Conservation (phyloP, 2,797 vertebrate species). For the Bothrops alternatus region DNA sequence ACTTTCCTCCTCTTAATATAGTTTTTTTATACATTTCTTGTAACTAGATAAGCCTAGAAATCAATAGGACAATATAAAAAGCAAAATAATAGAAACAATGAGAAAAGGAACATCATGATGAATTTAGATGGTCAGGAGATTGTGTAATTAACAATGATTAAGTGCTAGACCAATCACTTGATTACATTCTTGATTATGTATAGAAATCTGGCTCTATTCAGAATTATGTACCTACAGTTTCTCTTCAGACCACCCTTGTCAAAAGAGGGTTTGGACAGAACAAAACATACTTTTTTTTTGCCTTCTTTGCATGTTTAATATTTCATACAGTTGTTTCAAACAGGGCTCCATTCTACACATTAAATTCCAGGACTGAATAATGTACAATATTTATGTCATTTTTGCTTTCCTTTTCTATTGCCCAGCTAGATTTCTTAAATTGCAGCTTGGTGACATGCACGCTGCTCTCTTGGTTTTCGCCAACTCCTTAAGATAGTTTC, state of each 20-base stretch:
- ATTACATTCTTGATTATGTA: background rate
- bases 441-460: background rate
- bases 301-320: background rate
- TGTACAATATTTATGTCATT: background rate
- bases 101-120: background rate
- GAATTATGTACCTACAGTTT: background rate
- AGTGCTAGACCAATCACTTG: background rate
- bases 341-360: background rate
- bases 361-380: background rate
- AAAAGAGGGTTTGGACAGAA: background rate
- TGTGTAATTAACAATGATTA: background rate
- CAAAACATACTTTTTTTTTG: background rate
- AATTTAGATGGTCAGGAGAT: background rate
- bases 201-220: background rate
- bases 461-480: background rate
- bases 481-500: background rate
- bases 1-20: background rate
- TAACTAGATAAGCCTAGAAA: background rate
- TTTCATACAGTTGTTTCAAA: background rate
- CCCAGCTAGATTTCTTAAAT: background rate
- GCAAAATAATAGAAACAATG: background rate
- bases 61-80: background rate
- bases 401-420: background rate
- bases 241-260: background rate
- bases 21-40: background rate